Evolutionary conservation across 2,888 invertebrate species (phyloP), one percentile per base, ranked within the genome.

Genomic region (Chromoteleia sp.): DNA sequence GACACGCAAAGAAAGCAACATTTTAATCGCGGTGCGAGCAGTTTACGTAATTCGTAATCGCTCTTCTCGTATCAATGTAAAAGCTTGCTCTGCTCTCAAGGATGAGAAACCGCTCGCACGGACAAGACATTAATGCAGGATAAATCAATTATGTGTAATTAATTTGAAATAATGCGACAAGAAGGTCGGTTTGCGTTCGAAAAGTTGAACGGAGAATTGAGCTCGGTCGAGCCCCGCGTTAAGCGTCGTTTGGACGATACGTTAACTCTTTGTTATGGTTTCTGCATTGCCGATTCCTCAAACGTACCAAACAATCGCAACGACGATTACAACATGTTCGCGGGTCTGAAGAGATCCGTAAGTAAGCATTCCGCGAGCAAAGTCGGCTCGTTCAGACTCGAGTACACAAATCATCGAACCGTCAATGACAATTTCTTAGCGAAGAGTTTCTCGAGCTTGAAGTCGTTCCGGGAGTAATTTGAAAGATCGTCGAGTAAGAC

Each of bases 1-100:
- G 90, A 89, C 89, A 88, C 86, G 87, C 88, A 88, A 89, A 90
- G 90, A 90, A 90, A 91, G 90, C 89, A 88, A 86, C 84, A 81
- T 68, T 80, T 83, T 78, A 79, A 61, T 81, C 63, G 81, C 85
- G n/a, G n/a, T n/a, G n/a, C n/a, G n/a, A n/a, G n/a, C n/a, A n/a
- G n/a, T n/a, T 89, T 89, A 86, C 85, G 88, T 86, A 88, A 90
- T 89, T 88, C 85, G 87, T 87, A 89, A 89, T 87, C 86, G 76
- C 80, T 82, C 80, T 75, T 74, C 73, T 77, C 41, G 29, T 79
- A 84, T 84, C 73, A 83, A 84, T 76, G 84, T 81, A 67, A 81
- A 84, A 84, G 76, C 30, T n/a, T n/a, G n/a, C n/a, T n/a, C n/a
- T 2, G 41, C 30, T 2, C 36, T 33, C 63, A 56, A 68, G 67